These are phyloP conservation scores for Eudasyphora cyanicolor DNA, from an alignment of 2,888 invertebrate genomes.

Conservation along the genomic window DNA sequence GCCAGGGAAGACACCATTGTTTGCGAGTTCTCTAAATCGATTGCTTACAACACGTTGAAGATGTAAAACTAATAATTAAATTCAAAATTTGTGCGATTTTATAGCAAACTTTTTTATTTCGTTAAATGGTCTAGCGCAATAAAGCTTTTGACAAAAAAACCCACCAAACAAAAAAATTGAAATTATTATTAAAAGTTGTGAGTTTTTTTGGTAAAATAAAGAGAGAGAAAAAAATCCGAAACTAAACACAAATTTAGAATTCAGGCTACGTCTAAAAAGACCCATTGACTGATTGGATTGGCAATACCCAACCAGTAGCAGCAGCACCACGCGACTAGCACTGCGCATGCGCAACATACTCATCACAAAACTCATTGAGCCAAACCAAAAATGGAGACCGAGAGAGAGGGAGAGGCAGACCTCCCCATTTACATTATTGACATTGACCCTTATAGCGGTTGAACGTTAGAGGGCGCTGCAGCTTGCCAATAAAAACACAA, in stretches of 20 bases:
- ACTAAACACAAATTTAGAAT: conserved; percentile 55
- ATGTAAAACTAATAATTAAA: conserved; percentile 59
- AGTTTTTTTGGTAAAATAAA: neutral
- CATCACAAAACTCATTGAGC: no score
- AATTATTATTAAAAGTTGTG: conserved; percentile 38
- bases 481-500: conserved; percentile 10
- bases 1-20: conserved; percentile 35
- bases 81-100: conserved; percentile 41
- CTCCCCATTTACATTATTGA: conserved; percentile 57
- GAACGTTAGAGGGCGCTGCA: conserved; percentile 57
- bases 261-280: conserved; percentile 60
- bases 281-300: conserved; percentile 20
- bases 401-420: conserved; percentile 21
- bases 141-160: conserved; percentile 47
- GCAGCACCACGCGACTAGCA: neutral
- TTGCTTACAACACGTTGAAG: conserved; percentile 36
- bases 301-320: neutral
- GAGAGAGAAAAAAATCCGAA: neutral
- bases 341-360: neutral
- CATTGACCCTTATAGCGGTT: conserved; percentile 63
- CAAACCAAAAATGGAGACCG: no score
- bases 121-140: conserved; percentile 2
- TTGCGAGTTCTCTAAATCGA: neutral
- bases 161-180: conserved; percentile 5
- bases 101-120: conserved; percentile 60